Evolutionary conservation across 2,797 vertebrate species (phyloP).

Genomic region (Vireo griseus): DNA sequence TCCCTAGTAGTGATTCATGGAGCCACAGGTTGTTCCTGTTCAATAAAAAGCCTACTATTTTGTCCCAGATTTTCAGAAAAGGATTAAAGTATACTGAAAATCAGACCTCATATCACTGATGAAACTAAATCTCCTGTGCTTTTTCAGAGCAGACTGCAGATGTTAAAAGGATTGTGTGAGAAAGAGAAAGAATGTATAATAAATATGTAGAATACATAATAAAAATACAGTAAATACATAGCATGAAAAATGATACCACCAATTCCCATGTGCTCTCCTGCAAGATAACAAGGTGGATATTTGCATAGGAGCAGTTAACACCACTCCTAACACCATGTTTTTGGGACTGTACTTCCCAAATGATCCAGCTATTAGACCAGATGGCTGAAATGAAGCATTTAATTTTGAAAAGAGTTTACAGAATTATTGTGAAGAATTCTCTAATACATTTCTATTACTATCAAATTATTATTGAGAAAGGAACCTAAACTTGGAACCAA

Average conservation of each 20-base stretch:
- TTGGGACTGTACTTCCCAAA: background rate
- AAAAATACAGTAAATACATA: background rate
- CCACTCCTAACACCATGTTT: background rate
- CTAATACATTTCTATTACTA: background rate
- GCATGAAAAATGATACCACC: background rate
- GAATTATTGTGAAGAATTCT: background rate
- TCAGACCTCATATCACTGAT: background rate
- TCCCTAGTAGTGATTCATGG: background rate
- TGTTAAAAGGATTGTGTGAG: background rate
- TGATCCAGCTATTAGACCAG: background rate
- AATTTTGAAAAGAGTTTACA: background rate
- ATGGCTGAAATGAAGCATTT: background rate
- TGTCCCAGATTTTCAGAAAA: background rate
- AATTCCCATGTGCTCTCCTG: background rate
- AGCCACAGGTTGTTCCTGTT: background rate
- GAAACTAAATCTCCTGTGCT: background rate
- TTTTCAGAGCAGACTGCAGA: background rate
- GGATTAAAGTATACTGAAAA: background rate
- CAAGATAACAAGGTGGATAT: background rate
- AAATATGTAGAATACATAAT: background rate
- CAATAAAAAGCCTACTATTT: background rate
- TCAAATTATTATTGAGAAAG: background rate
- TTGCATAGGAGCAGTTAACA: background rate
- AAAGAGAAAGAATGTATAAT: background rate
- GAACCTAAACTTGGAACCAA: background rate